Evolutionary conservation across 2,113 vertebrate species (phyloP).

Genomic region (Prinia subflava): DNA sequence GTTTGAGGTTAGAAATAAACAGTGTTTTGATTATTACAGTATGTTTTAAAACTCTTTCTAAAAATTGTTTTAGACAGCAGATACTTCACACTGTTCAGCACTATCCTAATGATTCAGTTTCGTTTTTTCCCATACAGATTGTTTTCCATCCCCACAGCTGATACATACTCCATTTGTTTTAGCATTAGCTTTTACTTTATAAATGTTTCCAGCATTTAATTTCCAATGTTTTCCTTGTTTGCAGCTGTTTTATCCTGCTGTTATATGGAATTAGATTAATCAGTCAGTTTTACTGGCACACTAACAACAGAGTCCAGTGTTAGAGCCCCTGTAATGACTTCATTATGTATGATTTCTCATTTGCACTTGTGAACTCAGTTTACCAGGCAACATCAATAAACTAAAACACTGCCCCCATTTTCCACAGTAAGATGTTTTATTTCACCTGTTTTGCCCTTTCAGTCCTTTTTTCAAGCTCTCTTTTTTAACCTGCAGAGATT

Average conservation of each 20-base stretch:
- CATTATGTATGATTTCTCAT: conserved; percentile 47
- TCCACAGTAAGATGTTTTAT: not conserved
- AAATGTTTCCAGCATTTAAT: conserved; percentile 62
- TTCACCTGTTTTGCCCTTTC: conserved; percentile 7
- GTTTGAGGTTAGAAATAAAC: not conserved
- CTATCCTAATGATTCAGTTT: not conserved
- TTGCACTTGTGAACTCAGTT: conserved; percentile 60
- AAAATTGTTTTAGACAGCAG: not conserved
- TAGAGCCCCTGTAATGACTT: conserved; percentile 42
- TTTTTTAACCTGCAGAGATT: not conserved
- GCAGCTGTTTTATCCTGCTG: conserved; percentile 51
- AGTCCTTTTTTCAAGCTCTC: not conserved
- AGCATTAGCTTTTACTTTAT: conserved; percentile 38
- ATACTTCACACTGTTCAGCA: not conserved
- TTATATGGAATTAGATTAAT: conserved; percentile 39
- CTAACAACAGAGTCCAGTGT: conserved; percentile 43
- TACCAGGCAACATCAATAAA: conserved; percentile 52
- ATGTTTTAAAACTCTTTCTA: not conserved
- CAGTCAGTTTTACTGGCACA: conserved; percentile 48
- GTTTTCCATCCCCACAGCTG: conserved; percentile 25
- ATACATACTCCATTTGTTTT: conserved; percentile 16
- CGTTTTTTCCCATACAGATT: conserved; percentile 16
- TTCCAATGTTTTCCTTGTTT: conserved; percentile 39
- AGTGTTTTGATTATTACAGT: not conserved
- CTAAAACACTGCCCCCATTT: not conserved